Evolutionary conservation across 2,888 invertebrate genomes (phyloP).

Genomic region (Subacronicta megacephala): DNA sequence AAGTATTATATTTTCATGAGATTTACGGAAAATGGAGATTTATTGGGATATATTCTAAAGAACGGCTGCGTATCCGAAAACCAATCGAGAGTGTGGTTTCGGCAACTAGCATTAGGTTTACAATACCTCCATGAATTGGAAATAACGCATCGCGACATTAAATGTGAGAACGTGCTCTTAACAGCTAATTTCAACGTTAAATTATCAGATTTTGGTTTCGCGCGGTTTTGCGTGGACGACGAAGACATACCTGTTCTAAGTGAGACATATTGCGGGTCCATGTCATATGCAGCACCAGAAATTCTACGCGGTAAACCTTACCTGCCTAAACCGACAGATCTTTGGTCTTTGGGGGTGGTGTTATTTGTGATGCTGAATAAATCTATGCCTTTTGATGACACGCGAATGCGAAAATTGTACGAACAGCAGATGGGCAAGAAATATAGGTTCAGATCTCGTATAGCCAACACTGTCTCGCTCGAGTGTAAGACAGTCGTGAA

Average conservation of each 20-base stretch:
- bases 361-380: conserved; percentile 95
- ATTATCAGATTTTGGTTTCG: conserved; percentile 95
- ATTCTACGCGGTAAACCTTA: conserved; percentile 94
- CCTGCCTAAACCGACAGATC: conserved; percentile 92
- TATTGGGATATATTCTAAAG: conserved; percentile 92
- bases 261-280: conserved; percentile 95
- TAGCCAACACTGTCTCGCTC: conserved; percentile 87
- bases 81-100: conserved; percentile 92
- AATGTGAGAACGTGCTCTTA: conserved; percentile 94
- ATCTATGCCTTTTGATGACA: conserved; percentile 95
- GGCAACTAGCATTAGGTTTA: conserved; percentile 92
- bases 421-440: conserved; percentile 90
- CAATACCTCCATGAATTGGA: conserved; percentile 93
- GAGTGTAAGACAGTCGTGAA: conserved; percentile 91
- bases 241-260: conserved; percentile 88
- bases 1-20: conserved; percentile 95
- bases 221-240: conserved; percentile 84
- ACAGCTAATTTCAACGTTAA: conserved; percentile 94
- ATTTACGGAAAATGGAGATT: conserved; percentile 93
- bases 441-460: conserved; percentile 91
- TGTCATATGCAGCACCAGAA: conserved; percentile 97
- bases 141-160: conserved; percentile 94
- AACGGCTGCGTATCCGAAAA: conserved; percentile 92
- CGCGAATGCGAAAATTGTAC: conserved; percentile 92
- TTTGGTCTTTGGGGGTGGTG: conserved; percentile 95